Percentiles rank a stretch among this genome's conserved stretches.
Conservation (phyloP, 2,113 vertebrate genomes). For the Ciconia boyciana region DNA sequence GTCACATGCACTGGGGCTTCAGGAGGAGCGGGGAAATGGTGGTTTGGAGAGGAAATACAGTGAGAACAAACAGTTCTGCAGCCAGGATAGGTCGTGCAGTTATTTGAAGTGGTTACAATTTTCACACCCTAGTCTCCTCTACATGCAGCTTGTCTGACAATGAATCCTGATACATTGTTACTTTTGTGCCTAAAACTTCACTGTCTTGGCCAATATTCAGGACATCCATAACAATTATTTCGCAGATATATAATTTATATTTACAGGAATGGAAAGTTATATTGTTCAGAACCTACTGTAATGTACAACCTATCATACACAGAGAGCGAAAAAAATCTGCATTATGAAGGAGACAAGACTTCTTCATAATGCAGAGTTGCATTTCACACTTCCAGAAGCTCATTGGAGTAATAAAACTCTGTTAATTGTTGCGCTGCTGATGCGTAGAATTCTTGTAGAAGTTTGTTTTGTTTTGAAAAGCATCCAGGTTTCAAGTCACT, state of each 20-base stretch:
- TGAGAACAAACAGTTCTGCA: not conserved
- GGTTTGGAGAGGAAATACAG: not conserved
- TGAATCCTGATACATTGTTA: not conserved
- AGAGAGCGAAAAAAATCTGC: not conserved
- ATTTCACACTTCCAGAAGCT: not conserved
- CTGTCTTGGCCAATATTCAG: not conserved
- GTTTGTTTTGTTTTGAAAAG: not conserved
- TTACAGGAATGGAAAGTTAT: not conserved
- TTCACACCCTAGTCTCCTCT: not conserved
- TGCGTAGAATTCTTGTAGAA: not conserved
- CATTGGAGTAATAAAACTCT: not conserved
- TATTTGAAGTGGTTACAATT: not conserved
- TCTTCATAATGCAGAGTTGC: too few relatives aligned
- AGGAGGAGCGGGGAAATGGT: not conserved
- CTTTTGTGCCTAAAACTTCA: not conserved
- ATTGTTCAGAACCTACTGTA: not conserved
- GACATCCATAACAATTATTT: not conserved
- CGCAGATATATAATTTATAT: not conserved
- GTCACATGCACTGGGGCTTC: rapidly evolving
- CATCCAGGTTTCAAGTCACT: not conserved
- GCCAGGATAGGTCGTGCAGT: not conserved
- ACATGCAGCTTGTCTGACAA: not conserved
- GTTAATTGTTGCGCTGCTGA: not conserved
- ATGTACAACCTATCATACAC: not conserved
- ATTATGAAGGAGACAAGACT: not conserved